Base-by-base conservation (phyloP, 2,888 invertebrate genomes). In the Hirtodrosophila duncani region DNA sequence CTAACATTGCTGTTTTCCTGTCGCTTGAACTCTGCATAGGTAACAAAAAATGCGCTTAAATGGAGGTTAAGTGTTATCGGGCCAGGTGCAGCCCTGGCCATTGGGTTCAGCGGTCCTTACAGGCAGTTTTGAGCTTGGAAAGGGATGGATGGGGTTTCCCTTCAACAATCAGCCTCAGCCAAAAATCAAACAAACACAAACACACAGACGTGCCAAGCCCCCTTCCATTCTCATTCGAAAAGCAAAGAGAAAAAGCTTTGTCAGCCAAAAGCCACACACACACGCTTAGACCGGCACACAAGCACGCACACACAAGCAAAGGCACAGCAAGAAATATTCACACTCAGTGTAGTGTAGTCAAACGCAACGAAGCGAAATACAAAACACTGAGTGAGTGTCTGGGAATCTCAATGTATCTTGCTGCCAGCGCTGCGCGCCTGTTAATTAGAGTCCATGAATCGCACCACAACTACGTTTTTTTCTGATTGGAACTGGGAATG, bases 371-470 rank as follows among this genome's bases (percentile, higher is more conserved):
- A 67, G 58, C 50, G 56, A 57, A 63, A 57, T 52, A 53, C 57
- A 60, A 63, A 49, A 42, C 27, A 60, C 55, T 62, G 72, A 79
- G 72, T 74, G 80, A 79, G 61, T 62, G 61, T 59, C 61, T 55
- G 55, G 64, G 53, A 62, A 53, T 56, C 55, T 51, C 63, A 46
- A 70, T 65, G 62, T 34, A 14, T 33, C 53, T 16, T 3, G 31
- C 58, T 43, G 0, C 3, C 1, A 2, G 1, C 31, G 49, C 82
- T 86, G 84, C 20, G 65, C 50, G 71, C 86, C 86, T 84, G 72
- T 67, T 82, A 66, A 64, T 82, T 85, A 85, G 86, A 86, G 86
- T 86, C 85, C 85, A 86, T 82, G 86, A 84, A 85, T 84, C 84
- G 81, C 83, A 86, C 65, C 52, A 39, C 44, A 61, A 62, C 59